Conservation (phyloP, 2,113 vertebrate genomes). For the Hiodon alosoides region DNA sequence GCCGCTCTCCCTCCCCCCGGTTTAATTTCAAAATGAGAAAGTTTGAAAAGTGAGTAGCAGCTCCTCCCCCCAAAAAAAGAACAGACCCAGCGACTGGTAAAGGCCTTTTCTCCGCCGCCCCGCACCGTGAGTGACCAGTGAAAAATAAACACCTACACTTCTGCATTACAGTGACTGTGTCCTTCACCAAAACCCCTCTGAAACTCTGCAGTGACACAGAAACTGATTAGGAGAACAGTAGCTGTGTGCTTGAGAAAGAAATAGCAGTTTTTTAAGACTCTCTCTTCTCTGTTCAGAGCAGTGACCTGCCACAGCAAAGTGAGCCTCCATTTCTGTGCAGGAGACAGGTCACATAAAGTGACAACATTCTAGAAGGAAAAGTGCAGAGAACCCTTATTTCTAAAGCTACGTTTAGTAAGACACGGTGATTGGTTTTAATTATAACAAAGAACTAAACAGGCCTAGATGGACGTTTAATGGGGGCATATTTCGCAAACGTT, state of each 20-base stretch:
- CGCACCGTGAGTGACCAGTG: neutral
- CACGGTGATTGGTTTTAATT: too few relatives aligned
- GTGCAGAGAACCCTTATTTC: too few relatives aligned
- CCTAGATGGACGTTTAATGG: too few relatives aligned
- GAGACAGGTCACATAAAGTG: neutral
- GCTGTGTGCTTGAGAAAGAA: neutral
- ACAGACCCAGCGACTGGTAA: neutral
- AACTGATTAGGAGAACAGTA: constrained; percentile 1
- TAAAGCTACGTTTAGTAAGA: too few relatives aligned
- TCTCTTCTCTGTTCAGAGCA: constrained; percentile 26
- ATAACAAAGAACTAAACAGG: too few relatives aligned
- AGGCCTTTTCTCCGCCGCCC: neutral
- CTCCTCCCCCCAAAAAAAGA: neutral
- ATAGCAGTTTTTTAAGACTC: neutral
- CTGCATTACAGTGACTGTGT: neutral
- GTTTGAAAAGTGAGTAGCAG: neutral
- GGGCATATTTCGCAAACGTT: too few relatives aligned
- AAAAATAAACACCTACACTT: neutral
- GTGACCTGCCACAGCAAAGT: constrained; percentile 69
- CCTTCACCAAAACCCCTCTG: neutral
- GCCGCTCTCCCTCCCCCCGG: neutral
- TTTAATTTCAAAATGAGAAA: neutral
- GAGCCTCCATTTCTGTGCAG: constrained; percentile 3
- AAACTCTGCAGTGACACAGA: constrained; percentile 10
- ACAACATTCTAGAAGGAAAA: neutral